Evolutionary conservation across 2,888 invertebrate genomes (phyloP).

Genomic region (Phymatocera aterrima): DNA sequence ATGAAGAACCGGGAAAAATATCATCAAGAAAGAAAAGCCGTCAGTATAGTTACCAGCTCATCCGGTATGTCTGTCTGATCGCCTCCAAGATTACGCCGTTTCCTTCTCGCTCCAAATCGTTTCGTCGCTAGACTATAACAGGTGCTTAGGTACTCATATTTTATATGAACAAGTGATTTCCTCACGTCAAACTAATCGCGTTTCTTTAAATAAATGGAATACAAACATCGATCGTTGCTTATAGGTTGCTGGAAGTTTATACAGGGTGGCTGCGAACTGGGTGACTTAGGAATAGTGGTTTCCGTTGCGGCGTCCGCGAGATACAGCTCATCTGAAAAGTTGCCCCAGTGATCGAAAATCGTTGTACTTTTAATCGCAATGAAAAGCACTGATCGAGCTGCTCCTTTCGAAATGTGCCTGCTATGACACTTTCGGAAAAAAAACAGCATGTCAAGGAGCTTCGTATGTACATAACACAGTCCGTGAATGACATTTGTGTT

Average conservation of each 20-base stretch:
- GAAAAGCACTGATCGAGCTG: too few species aligned
- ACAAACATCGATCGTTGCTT: not conserved
- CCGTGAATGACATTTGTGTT: too few species aligned
- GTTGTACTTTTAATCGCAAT: too few species aligned
- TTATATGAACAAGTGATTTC: not conserved
- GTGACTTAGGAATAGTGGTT: too few species aligned
- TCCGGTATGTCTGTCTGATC: constrained; percentile 36
- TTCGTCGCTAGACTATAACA: constrained; percentile 31
- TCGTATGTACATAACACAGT: too few species aligned
- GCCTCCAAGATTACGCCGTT: constrained; percentile 39
- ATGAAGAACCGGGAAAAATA: not conserved
- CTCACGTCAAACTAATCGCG: not conserved
- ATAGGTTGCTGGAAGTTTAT: not conserved
- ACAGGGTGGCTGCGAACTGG: too few species aligned
- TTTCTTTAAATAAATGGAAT: not conserved
- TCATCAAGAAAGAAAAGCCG: not conserved
- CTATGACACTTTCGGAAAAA: too few species aligned
- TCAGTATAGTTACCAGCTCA: constrained; percentile 18
- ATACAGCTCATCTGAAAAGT: too few species aligned
- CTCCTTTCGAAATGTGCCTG: too few species aligned
- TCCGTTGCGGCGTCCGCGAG: too few species aligned
- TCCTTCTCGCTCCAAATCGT: constrained; percentile 33
- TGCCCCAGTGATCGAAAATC: too few species aligned
- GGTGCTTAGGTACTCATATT: constrained; percentile 24
- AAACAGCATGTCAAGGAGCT: too few species aligned